These are phyloP conservation scores for Psettodes erumei DNA, from an alignment of 2,113 vertebrate genomes.

Conservation along the genomic window DNA sequence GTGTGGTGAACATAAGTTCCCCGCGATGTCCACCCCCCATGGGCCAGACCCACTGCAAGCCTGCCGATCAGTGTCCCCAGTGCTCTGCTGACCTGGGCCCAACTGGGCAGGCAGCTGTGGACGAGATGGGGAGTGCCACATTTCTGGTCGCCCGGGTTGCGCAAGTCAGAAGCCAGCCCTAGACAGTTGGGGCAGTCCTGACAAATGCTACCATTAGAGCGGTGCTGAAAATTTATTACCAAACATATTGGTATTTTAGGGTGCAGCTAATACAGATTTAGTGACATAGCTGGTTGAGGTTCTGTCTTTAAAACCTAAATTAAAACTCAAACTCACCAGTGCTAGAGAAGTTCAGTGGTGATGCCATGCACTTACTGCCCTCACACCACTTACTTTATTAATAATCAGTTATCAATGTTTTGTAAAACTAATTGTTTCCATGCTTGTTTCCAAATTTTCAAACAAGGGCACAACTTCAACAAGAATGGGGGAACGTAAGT, in stretches of 20 bases:
- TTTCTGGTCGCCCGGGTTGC: conserved; percentile 72
- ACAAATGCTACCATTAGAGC: conserved; percentile 83
- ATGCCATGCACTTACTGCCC: neutral
- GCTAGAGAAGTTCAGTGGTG: conserved; percentile 42
- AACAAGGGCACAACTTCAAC: no score
- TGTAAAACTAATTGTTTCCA: neutral
- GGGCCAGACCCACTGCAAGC: conserved; percentile 44
- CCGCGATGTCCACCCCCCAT: conserved; percentile 42
- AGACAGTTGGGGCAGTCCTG: conserved; percentile 78
- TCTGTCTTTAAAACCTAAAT: conserved; percentile 62
- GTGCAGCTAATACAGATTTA: conserved; percentile 82
- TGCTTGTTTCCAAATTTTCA: neutral
- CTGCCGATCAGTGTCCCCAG: conserved; percentile 52
- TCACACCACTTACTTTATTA: neutral
- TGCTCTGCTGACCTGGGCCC: conserved; percentile 76
- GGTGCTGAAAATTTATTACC: conserved; percentile 82
- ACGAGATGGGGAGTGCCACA: conserved; percentile 75
- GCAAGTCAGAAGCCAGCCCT: conserved; percentile 63
- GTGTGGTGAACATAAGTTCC: conserved; percentile 68
- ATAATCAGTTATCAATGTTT: conserved; percentile 9
- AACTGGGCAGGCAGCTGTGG: conserved; percentile 83
- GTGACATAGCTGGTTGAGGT: conserved; percentile 51
- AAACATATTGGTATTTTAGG: conserved; percentile 85
- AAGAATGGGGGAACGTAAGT: no score
- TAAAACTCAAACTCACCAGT: conserved; percentile 46